A percentile compares a stretch with the other conserved stretches of the same genome.
Conservation (phyloP, 2,888 invertebrate species). For the Crematogaster levior region DNA sequence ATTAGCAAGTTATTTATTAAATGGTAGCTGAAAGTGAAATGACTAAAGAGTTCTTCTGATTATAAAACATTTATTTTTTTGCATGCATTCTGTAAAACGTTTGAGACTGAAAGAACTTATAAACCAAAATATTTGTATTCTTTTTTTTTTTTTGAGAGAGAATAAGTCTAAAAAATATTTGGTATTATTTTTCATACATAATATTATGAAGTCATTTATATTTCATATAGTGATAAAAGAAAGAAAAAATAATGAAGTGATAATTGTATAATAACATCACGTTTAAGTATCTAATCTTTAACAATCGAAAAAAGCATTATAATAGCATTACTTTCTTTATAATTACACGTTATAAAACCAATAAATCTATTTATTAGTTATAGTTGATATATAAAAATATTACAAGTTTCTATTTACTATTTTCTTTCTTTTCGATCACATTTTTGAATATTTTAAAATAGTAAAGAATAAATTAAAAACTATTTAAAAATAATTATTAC, state of each 20-base stretch:
- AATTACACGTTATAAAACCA: slow-evolving; percentile 13
- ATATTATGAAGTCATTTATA: background rate
- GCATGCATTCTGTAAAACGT: background rate
- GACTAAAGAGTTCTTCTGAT: background rate
- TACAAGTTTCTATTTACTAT: background rate
- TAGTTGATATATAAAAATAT: slow-evolving; percentile 10
- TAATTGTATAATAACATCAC: background rate
- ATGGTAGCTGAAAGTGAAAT: background rate
- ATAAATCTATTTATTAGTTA: slow-evolving; percentile 33
- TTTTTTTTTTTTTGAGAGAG: background rate
- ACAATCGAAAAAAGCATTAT: background rate
- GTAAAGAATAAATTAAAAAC: background rate
- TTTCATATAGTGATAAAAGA: slow-evolving; percentile 16
- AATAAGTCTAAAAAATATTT: background rate
- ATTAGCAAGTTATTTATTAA: slow-evolving; percentile 12
- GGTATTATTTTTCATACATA: slow-evolving; percentile 9
- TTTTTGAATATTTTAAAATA: slow-evolving; percentile 15
- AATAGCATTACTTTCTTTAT: slow-evolving; percentile 35
- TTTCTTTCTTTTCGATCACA: background rate
- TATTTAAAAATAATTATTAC: slow-evolving; percentile 1
- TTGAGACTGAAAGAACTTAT: background rate
- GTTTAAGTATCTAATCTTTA: slow-evolving; percentile 27
- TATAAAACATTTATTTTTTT: background rate
- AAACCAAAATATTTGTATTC: slow-evolving; percentile 17
- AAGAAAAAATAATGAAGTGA: slow-evolving; percentile 7